Evolutionary conservation across 2,113 vertebrate genomes (phyloP), one percentile per base, ranked within the genome.

Genomic region (Pteropus alecto): DNA sequence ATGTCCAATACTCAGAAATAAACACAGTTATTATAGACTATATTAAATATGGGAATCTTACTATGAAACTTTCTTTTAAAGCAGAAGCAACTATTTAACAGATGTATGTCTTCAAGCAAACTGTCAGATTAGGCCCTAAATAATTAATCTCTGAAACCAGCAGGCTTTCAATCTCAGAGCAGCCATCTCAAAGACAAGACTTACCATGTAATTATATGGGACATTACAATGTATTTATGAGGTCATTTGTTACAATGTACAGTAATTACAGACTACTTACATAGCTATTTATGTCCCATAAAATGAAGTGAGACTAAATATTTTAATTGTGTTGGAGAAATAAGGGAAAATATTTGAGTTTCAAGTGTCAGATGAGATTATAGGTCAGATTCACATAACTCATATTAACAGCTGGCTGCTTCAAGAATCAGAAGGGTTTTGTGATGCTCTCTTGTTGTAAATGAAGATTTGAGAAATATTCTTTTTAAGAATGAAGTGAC

Each of bases 161-260:
- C 93, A 96, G 95, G 95, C 92, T 96, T 97, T 97, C 96, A 83
- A 94, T 97, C 93, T 74, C 86, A 71, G 85, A 97, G 85, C 95
- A 93, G 89, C 70, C 91, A 89, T 95, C 93, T 96, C 90, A 92
- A 90, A 98, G 93, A 96, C 97, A 96, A 1, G 92, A 97, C n/a
- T 95, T 98, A 90, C 94, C 95, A 96, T 98, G 97, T 98, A 98
- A 98, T 98, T 98, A 98, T 97, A 98, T 97, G 97, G 97, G 96
- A 98, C 97, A 97, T 97, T 98, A 98, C 97, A 96, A 97, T 97
- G 95, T 97, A 98, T 97, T 98, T 98, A 98, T 97, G 98, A 97
- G 98, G 97, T 98, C 98, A 98, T 98, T 98, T 96, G 96, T 98
- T 97, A 98, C 94, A 98, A 98, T 97, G 95, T 97, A 97, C 96